phyloP scores from a whole-genome alignment of 2,113 vertebrate genomes.

The Colaptes auratus region DNA sequence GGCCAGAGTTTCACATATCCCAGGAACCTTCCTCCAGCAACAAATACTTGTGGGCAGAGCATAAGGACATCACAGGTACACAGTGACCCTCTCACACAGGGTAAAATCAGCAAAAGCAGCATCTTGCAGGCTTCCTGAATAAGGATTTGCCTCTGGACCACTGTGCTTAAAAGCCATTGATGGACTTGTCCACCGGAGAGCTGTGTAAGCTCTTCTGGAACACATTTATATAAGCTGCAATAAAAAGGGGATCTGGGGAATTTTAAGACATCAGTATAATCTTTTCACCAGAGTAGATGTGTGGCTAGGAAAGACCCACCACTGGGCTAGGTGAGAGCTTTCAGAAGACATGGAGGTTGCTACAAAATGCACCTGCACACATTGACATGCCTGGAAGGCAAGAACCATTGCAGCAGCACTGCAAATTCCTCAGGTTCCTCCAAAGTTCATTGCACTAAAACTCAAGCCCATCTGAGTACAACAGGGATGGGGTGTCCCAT shows the following conservation, averaged over 20 bases:
- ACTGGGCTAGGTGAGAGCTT: background rate
- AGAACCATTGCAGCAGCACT: background rate
- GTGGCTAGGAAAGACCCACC: background rate
- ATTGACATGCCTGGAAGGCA: background rate
- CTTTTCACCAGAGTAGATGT: background rate
- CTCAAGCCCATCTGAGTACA: background rate
- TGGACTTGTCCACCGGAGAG: background rate
- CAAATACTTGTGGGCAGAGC: background rate
- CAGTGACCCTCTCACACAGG: background rate
- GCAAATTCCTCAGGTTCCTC: background rate
- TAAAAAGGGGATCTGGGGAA: slow-evolving; percentile 27
- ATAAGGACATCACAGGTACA: rapidly evolving
- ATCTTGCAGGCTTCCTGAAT: background rate
- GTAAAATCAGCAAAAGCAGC: background rate
- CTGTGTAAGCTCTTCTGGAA: background rate
- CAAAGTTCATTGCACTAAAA: rapidly evolving
- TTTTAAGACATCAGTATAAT: background rate
- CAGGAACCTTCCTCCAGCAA: background rate
- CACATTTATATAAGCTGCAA: background rate
- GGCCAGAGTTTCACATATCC: background rate
- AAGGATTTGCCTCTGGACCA: background rate
- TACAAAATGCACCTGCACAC: background rate
- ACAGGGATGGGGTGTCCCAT: background rate
- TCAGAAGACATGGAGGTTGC: background rate
- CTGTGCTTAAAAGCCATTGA: background rate